Evolutionary conservation across 2,113 vertebrate genomes (phyloP).

Genomic region (Polypterus bichir): DNA sequence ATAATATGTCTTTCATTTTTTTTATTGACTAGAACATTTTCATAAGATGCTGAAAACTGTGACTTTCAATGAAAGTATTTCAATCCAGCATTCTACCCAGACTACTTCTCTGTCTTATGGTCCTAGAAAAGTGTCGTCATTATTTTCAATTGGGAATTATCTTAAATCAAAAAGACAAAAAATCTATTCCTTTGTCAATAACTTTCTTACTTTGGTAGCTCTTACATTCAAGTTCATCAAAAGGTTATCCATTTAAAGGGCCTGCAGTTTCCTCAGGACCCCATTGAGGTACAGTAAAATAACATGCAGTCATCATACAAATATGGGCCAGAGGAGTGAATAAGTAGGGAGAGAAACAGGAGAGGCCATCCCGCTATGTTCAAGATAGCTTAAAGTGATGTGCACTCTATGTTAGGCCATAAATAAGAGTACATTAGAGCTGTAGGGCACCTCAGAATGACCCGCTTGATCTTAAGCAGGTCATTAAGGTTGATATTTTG

Average conservation of each 20-base stretch:
- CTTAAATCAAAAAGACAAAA: background rate
- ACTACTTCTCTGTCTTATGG: background rate
- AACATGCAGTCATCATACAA: background rate
- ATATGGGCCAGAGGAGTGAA: too few relatives aligned
- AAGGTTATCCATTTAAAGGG: background rate
- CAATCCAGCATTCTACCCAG: too few relatives aligned
- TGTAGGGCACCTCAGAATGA: too few relatives aligned
- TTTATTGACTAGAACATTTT: too few relatives aligned
- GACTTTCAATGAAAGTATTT: too few relatives aligned
- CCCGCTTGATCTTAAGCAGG: conserved; percentile 15
- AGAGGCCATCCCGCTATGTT: too few relatives aligned
- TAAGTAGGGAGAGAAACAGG: too few relatives aligned
- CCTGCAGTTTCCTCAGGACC: background rate
- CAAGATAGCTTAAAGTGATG: too few relatives aligned
- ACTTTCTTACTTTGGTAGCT: background rate
- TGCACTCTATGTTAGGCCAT: too few relatives aligned
- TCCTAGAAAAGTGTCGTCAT: background rate
- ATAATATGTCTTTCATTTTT: too few relatives aligned
- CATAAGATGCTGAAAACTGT: too few relatives aligned
- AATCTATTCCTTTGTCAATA: background rate
- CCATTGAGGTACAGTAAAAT: background rate
- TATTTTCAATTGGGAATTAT: background rate
- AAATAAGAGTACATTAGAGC: too few relatives aligned
- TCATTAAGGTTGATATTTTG: conserved; percentile 3
- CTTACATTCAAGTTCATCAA: background rate